Evolutionary conservation across 2,797 vertebrate species (phyloP), one percentile per base, ranked within the genome.

Genomic region (Nannoperca australis): DNA sequence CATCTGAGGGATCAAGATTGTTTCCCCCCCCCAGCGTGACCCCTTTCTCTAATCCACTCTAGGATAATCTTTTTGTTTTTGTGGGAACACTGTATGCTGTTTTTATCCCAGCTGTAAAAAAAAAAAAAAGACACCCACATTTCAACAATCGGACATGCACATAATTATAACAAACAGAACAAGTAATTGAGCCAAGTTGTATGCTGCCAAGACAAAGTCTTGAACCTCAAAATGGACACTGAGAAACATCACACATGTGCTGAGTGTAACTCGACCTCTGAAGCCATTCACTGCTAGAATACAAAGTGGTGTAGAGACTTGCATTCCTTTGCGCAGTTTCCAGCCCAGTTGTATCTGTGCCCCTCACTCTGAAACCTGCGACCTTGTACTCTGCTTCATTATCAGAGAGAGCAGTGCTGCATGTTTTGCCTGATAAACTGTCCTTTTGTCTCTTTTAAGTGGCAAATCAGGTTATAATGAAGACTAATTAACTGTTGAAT

Each of bases 11-110:
- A 88, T 89, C 81, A 84, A 82, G 68, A 72, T 72, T 81, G 80
- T 67, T 45, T 2, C 8, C 8, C 22, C 45, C 49, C 62, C 56
- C 70, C 60, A 60, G 76, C 34, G n/a, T 91, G 90, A 91, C 91
- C 88, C 86, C 87, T 87, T 92, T 89, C 87, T 83, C 88, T 94
- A 92, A 93, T 93, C 93, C 89, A 67, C 69, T 59, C 78, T 79
- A 67, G 88, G 89, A 93, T 93, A 92, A 94, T 94, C 94, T 90
- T 89, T 91, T 92, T 93, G 85, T 92, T 93, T 93, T 93, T 91
- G 81, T 88, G 88, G 85, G 82, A 92, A 85, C 81, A 81, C 70
- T 80, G 15, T 62, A 81, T 58, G n/a, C 59, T n/a, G 63, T 74
- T 87, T 84, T 77, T 81, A 83, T 80, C 78, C 60, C 20, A 30